A percentile compares a stretch with the other conserved stretches of the same genome.
phyloP scores from a whole-genome alignment of 2,797 vertebrate genomes.

The Pithecia hirsuta region DNA sequence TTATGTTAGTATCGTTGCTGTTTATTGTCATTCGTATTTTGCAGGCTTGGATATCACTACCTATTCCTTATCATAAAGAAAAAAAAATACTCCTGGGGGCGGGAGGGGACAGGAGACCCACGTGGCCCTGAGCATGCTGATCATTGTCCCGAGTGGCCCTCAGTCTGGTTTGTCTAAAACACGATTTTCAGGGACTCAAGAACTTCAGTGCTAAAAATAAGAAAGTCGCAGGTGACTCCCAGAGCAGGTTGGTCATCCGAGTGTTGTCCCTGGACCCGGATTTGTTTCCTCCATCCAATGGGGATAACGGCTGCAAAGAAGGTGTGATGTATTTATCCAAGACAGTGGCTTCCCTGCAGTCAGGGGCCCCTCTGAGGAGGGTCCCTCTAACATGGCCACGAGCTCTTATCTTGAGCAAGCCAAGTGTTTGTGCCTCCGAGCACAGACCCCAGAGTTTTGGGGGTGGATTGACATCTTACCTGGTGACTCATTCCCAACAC shows the following conservation, averaged over 20 bases:
- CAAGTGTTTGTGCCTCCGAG: fast-evolving
- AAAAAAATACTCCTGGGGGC: fast-evolving
- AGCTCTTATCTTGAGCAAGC: background rate
- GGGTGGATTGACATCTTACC: background rate
- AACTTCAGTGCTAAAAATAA: background rate
- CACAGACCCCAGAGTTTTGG: background rate
- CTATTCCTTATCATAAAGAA: background rate
- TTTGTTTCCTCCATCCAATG: background rate
- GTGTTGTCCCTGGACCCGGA: background rate
- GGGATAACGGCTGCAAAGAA: background rate
- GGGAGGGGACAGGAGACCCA: background rate
- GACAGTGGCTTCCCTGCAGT: background rate
- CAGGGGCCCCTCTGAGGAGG: background rate
- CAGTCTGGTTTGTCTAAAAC: background rate
- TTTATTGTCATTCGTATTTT: background rate
- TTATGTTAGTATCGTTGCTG: background rate
- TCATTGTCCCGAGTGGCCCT: background rate
- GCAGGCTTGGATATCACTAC: background rate
- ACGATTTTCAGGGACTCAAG: background rate
- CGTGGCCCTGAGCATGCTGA: background rate
- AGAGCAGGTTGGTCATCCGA: background rate
- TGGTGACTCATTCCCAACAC: background rate
- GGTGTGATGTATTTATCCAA: background rate
- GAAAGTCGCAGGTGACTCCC: no score
- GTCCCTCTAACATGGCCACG: background rate